phyloP scores from a whole-genome alignment of 2,113 vertebrate species.

The Aix galericulata region DNA sequence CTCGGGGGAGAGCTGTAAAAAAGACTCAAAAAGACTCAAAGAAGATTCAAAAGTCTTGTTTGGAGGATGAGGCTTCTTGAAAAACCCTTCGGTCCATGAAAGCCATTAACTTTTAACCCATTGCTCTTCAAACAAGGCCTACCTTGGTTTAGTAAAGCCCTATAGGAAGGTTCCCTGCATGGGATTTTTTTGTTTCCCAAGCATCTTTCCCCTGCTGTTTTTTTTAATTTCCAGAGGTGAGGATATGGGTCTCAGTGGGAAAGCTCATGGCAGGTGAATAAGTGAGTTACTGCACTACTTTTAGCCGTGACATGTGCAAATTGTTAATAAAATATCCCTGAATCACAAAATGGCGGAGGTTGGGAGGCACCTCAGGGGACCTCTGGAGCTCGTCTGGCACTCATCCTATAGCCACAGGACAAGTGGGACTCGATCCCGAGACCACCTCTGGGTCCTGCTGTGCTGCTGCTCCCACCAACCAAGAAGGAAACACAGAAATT shows the following conservation, averaged over 20 bases:
- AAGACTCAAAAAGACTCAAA: no score
- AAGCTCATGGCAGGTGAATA: neutral
- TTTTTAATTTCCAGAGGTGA: neutral
- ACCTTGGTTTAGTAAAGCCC: neutral
- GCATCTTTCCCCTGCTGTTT: neutral
- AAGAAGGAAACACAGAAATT: neutral
- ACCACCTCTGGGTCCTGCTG: neutral
- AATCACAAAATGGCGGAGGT: neutral
- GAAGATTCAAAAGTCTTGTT: neutral
- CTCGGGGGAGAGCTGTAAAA: no score
- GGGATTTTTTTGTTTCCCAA: neutral
- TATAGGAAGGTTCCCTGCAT: neutral
- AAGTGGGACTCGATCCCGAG: fast-evolving
- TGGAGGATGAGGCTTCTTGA: neutral
- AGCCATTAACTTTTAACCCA: neutral
- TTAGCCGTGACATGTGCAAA: neutral
- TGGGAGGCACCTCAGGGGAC: neutral
- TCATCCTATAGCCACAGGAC: neutral
- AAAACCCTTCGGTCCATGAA: neutral
- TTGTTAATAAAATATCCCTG: neutral
- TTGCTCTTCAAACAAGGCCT: neutral
- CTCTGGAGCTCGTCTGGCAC: fast-evolving
- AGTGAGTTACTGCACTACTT: neutral
- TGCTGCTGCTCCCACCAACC: neutral
- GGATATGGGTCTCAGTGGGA: neutral